Evolutionary conservation across 2,888 invertebrate species (phyloP).

Genomic region (Penaeus monodon): DNA sequence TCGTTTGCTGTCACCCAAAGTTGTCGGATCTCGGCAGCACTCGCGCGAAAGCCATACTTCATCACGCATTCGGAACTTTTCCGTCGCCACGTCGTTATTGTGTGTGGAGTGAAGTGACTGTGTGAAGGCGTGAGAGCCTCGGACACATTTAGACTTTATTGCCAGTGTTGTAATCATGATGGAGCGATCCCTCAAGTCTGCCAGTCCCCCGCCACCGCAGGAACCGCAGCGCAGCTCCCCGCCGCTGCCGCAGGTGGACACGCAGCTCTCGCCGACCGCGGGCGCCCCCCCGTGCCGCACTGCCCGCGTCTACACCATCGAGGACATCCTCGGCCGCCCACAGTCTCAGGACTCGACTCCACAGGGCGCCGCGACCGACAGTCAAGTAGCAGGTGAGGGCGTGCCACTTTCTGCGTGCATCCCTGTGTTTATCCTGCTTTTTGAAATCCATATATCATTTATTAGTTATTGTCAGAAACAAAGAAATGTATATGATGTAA

Average conservation of each 20-base stretch:
- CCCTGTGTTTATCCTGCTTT: too few relatives aligned
- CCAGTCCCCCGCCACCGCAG: conserved; percentile 36
- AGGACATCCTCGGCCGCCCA: conserved; percentile 52
- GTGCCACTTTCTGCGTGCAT: too few relatives aligned
- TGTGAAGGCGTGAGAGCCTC: neutral
- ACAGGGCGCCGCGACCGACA: conserved; percentile 25
- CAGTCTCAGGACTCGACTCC: conserved; percentile 43
- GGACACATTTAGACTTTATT: neutral
- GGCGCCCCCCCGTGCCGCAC: conserved; percentile 39
- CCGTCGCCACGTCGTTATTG: neutral
- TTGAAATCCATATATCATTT: too few relatives aligned
- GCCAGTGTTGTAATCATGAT: conserved; percentile 30
- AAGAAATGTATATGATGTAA: too few relatives aligned
- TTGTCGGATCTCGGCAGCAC: conserved; percentile 12
- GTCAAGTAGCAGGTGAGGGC: conserved; percentile 30
- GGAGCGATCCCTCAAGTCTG: conserved; percentile 46
- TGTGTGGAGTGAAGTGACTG: conserved; percentile 16
- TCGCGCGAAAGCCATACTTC: neutral
- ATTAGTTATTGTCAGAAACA: too few relatives aligned
- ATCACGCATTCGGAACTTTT: neutral
- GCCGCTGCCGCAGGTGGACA: conserved; percentile 42
- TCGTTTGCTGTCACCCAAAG: conserved; percentile 30
- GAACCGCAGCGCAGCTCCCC: conserved; percentile 11
- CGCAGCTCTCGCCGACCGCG: conserved; percentile 42
- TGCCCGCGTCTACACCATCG: conserved; percentile 54